These are phyloP conservation scores for Sinotaia quadrata DNA, from an alignment of 2,888 invertebrate species.

Conservation along the genomic window DNA sequence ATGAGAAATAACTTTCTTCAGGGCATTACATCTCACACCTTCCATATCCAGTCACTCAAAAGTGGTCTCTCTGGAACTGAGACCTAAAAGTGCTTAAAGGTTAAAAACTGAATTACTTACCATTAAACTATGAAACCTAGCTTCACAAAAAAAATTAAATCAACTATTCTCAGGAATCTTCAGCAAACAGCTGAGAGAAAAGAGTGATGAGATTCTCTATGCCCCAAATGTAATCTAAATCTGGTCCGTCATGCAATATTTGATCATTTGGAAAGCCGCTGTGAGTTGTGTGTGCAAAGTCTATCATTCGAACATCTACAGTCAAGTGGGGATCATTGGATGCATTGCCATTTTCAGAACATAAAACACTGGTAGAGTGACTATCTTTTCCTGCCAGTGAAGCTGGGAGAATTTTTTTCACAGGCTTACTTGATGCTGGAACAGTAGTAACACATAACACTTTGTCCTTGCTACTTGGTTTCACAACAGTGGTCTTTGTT, in stretches of 20 bases:
- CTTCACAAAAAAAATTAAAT: too few relatives aligned
- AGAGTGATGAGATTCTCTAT: constrained; percentile 86
- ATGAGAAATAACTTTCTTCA: too few relatives aligned
- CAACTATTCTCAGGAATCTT: not conserved
- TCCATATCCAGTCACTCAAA: too few relatives aligned
- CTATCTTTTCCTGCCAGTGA: not conserved
- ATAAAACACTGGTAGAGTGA: not conserved
- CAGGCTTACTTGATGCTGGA: too few relatives aligned
- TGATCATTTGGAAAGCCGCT: constrained; percentile 76
- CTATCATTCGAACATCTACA: constrained; percentile 92
- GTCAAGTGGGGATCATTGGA: not conserved
- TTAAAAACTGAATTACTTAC: too few relatives aligned
- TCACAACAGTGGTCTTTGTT: not conserved
- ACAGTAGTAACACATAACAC: too few relatives aligned
- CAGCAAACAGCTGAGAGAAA: constrained; percentile 55
- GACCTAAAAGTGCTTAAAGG: too few relatives aligned
- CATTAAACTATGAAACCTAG: too few relatives aligned
- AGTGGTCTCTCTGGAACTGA: too few relatives aligned
- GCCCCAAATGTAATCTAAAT: constrained; percentile 91
- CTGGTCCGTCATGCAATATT: constrained; percentile 86
- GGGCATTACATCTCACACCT: too few relatives aligned
- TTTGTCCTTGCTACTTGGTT: not conserved
- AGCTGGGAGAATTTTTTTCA: too few relatives aligned
- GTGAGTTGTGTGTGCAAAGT: constrained; percentile 95
- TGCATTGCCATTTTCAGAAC: not conserved